Evolutionary conservation across 2,888 invertebrate species (phyloP).

Genomic region (Pyrocoelia pectoralis): DNA sequence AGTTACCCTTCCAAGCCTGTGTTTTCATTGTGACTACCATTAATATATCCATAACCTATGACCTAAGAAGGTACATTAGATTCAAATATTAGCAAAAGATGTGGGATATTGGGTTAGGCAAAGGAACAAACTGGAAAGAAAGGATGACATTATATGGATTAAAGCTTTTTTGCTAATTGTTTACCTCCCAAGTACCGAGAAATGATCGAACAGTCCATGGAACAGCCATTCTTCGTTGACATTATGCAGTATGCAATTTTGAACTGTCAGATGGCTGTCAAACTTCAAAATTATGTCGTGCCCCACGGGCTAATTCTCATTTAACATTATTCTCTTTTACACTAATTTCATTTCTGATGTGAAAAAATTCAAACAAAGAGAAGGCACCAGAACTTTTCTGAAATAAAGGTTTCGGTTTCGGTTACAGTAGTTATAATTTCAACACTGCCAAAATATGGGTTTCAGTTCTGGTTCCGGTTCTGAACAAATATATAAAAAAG

Average conservation of each 20-base stretch:
- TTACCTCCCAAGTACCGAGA: slow-evolving; percentile 66
- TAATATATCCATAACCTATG: slow-evolving; percentile 59
- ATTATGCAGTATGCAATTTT: slow-evolving; percentile 15
- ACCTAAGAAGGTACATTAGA: slow-evolving; percentile 54
- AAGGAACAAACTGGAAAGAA: too few species aligned
- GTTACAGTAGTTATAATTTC: too few species aligned
- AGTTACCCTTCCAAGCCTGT: slow-evolving; percentile 63
- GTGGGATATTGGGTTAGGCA: not conserved
- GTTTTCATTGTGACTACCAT: slow-evolving; percentile 59
- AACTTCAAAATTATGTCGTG: not conserved
- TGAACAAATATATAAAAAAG: too few species aligned
- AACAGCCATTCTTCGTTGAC: slow-evolving; percentile 53
- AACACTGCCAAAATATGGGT: too few species aligned
- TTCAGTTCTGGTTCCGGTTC: too few species aligned
- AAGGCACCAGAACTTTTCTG: too few species aligned
- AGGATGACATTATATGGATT: too few species aligned
- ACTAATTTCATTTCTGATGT: too few species aligned
- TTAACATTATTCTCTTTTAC: not conserved
- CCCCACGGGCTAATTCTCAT: too few species aligned
- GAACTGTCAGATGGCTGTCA: not conserved
- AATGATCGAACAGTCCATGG: slow-evolving; percentile 62
- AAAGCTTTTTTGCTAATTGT: slow-evolving; percentile 30
- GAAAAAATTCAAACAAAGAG: too few species aligned
- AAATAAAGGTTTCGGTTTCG: too few species aligned
- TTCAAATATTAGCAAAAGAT: slow-evolving; percentile 17